A percentile compares a stretch with the other conserved stretches of the same genome.
Conservation (phyloP, 2,888 invertebrate genomes). For the Zhengitettix transpicula region DNA sequence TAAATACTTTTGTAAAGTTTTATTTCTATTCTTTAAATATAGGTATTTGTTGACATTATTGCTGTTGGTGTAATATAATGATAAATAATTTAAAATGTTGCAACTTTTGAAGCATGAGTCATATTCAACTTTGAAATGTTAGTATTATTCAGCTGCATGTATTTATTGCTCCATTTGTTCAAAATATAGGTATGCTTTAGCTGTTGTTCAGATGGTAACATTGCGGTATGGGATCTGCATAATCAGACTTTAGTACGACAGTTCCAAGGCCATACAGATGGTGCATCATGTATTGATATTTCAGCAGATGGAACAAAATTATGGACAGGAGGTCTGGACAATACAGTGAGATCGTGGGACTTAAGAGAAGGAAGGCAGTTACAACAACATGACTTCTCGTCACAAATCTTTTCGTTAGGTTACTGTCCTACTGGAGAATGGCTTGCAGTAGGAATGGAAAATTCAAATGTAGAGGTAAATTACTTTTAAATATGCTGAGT, state of each 20-base stretch:
- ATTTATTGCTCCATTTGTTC: background rate
- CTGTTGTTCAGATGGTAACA: conserved; percentile 96
- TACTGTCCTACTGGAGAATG: conserved; percentile 95
- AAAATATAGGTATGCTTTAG: conserved; percentile 68
- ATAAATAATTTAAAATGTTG: background rate
- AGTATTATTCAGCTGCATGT: background rate
- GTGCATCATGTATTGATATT: conserved; percentile 94
- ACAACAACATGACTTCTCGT: conserved; percentile 89
- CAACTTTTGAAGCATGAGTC: background rate
- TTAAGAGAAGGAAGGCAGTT: conserved; percentile 80
- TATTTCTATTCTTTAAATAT: no score
- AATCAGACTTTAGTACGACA: conserved; percentile 83
- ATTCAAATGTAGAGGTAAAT: conserved; percentile 75
- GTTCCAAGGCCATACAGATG: conserved; percentile 93
- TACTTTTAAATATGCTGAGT: no score
- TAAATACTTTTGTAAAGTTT: no score
- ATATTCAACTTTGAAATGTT: background rate
- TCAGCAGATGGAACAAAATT: conserved; percentile 79
- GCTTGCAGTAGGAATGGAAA: conserved; percentile 98
- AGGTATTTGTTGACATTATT: no score
- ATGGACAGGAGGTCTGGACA: conserved; percentile 91
- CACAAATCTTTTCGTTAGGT: conserved; percentile 69
- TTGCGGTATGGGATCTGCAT: conserved; percentile 89
- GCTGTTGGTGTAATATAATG: background rate
- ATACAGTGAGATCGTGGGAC: conserved; percentile 95